Conservation (phyloP, 1,140 invertebrate species). For the Potamilus streckersoni region DNA sequence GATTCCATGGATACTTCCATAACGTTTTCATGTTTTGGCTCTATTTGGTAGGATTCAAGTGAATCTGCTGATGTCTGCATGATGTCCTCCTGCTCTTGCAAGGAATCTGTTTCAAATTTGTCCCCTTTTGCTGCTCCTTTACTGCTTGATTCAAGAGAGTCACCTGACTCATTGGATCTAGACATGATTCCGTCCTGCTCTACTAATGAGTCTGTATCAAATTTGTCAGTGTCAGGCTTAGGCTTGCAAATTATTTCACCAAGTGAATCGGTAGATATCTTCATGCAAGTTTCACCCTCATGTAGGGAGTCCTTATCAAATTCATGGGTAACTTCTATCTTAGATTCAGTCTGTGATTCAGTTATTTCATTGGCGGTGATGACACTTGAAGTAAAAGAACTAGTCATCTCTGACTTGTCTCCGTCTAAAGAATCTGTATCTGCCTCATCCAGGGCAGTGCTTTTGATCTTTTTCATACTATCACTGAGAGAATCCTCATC, state of each 20-base stretch:
- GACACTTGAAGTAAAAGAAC: conserved; percentile 60
- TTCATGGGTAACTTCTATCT: conserved; percentile 27
- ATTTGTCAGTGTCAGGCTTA: conserved; percentile 73
- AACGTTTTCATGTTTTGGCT: conserved; percentile 42
- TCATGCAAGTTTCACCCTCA: conserved; percentile 62
- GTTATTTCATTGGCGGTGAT: conserved; percentile 39
- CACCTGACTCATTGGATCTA: conserved; percentile 45
- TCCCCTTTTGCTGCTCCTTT: conserved; percentile 25
- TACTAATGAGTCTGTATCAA: conserved; percentile 72
- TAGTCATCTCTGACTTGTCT: conserved; percentile 57
- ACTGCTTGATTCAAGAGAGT: conserved; percentile 72
- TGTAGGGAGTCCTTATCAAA: conserved; percentile 43
- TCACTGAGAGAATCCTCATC: conserved; percentile 66
- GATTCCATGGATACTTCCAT: conserved; percentile 60
- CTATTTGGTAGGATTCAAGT: conserved; percentile 46
- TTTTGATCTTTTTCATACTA: conserved; percentile 37
- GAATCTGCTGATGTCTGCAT: conserved; percentile 62
- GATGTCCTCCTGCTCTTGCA: conserved; percentile 66
- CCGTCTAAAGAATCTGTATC: conserved; percentile 60
- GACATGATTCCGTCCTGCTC: conserved; percentile 62
- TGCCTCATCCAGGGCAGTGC: conserved; percentile 34
- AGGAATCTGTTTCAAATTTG: conserved; percentile 64
- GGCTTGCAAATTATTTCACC: conserved; percentile 56
- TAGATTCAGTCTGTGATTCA: conserved; percentile 25
- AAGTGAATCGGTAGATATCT: conserved; percentile 66